Evolutionary conservation across 2,888 invertebrate species (phyloP), one percentile per base, ranked within the genome.

Genomic region (Campoletis raptor): DNA sequence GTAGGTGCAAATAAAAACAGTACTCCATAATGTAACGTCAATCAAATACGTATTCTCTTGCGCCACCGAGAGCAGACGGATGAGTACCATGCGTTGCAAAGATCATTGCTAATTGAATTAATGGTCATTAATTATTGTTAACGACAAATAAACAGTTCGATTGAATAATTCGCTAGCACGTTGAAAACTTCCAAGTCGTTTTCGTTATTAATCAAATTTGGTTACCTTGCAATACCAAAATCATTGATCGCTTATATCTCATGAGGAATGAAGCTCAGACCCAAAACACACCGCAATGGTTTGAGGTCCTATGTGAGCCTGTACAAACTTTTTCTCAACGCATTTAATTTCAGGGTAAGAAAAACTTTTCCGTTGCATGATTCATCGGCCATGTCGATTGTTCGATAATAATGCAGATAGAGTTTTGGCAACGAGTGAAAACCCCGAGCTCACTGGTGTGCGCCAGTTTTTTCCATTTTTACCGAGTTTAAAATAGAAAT

Each of bases 41-140:
- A 18, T 7, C 18, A 48, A 48, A 48, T 18, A 18, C 18, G 3
- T 45, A 7, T 45, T 45, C 45, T 45, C 15, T 48, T 48, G 48
- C 6, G 15, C 6, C 3, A 48, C 10, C 48, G 87, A 85, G 89
- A 87, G 87, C 87, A 85, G 90, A 88, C 88, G 89, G 89, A 90
- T 89, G 89, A 86, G 91, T 90, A 91, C 90, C 90, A 12, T 18
- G 92, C 93, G 93, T 93, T 92, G 93, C 93, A 94, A 94, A 94
- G 94, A 94, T 94, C 94, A 93, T 91, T 91, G 91, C 93, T 93
- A 94, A 94, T 94, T 94, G 92, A 93, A 93, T 93, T 92, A 91
- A 93, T 92, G 93, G 48, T n/a, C n/a, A n/a, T n/a, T n/a, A n/a
- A n/a, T n/a, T n/a, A n/a, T n/a, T n/a, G n/a, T 37, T 37, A 37